Evolutionary conservation across 37 sponge, comb jelly and placozoan species (phyloP).

Genomic region (Diacarnus erythraeanus): DNA sequence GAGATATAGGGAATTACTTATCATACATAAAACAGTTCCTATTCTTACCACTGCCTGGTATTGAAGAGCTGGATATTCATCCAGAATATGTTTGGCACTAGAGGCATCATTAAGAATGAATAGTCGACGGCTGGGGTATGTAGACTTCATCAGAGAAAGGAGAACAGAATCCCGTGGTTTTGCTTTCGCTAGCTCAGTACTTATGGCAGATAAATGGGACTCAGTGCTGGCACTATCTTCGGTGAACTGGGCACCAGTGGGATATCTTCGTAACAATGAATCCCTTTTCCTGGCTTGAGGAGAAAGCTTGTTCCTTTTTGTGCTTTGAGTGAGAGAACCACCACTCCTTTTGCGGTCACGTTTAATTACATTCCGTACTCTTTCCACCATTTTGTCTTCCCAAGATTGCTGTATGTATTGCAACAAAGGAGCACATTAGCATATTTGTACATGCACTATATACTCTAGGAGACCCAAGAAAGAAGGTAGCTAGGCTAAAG

Average conservation of each 20-base stretch:
- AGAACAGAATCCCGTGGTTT: conserved; percentile 38
- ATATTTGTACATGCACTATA: no score
- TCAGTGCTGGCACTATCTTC: background rate
- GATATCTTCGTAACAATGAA: background rate
- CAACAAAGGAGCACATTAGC: conserved; percentile 6
- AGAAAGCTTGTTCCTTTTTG: no score
- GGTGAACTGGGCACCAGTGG: background rate
- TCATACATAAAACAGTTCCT: background rate
- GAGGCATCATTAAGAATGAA: background rate
- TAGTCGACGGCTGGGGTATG: background rate
- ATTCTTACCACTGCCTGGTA: background rate
- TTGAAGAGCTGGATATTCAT: background rate
- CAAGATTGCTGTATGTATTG: conserved; percentile 48
- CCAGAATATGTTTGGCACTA: background rate
- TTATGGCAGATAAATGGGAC: conserved; percentile 8
- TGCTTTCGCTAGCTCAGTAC: conserved; percentile 22
- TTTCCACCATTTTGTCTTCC: conserved; percentile 27
- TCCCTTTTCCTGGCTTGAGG: no score
- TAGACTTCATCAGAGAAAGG: conserved; percentile 32
- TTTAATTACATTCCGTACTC: conserved; percentile 28
- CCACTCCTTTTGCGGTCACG: conserved; percentile 1
- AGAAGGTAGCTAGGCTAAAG: no score
- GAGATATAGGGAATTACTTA: background rate
- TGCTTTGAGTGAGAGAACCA: no score
- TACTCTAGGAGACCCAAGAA: no score